Conservation (phyloP, 2,888 invertebrate species). For the Cremastobaeus sp. region DNA sequence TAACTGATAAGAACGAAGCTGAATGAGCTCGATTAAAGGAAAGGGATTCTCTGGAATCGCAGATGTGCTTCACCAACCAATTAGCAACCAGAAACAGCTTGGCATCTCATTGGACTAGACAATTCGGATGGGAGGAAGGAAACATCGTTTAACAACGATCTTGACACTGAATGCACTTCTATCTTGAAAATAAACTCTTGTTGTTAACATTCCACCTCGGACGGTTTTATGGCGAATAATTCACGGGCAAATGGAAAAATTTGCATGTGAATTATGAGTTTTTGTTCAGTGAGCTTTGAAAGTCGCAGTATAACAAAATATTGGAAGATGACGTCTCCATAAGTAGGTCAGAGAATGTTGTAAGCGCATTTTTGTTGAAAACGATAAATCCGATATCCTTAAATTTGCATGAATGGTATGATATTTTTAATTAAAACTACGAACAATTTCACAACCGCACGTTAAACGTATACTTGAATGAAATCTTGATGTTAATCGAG, state of each 20-base stretch:
- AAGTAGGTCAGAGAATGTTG: neutral
- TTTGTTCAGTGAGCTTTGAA: neutral
- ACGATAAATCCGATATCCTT: no score
- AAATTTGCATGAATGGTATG: no score
- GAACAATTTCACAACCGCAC: no score
- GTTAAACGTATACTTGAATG: no score
- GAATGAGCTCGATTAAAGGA: neutral
- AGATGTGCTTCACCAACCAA: neutral
- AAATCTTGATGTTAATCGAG: no score
- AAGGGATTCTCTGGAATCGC: conserved; percentile 1
- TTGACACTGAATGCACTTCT: conserved; percentile 2
- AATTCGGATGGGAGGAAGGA: neutral
- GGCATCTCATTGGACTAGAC: conserved; percentile 5
- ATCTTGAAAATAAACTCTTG: neutral
- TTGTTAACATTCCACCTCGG: neutral
- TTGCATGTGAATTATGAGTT: neutral
- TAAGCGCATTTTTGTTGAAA: no score
- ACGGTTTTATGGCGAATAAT: conserved; percentile 1
- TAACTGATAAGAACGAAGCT: conserved; percentile 11
- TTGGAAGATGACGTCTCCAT: neutral
- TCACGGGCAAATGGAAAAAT: neutral
- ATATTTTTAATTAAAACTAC: no score
- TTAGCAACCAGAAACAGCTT: neutral
- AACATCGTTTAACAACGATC: neutral
- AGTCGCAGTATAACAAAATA: neutral